A percentile compares a stretch with the other conserved stretches of the same genome.
phyloP scores from a whole-genome alignment of 37 sponge, comb jelly and placozoan species.

The Tethya wilhelma region DNA sequence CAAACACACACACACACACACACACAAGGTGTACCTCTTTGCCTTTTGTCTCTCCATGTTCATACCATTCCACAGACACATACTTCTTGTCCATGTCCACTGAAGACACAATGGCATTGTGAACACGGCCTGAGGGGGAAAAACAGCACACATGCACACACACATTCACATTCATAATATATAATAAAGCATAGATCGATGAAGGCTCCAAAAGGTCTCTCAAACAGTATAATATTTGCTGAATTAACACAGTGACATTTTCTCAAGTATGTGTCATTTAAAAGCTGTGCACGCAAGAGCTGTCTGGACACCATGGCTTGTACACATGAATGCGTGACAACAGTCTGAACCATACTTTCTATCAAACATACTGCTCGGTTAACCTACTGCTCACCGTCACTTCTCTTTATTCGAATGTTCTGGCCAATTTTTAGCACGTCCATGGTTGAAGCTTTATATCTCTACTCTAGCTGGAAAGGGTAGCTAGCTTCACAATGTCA shows the following conservation, averaged over 20 bases:
- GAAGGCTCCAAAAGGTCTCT: background rate
- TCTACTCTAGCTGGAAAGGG: no score
- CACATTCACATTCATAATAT: background rate
- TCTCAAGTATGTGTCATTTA: background rate
- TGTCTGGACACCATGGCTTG: background rate
- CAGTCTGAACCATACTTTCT: background rate
- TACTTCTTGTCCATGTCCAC: conserved; percentile 64
- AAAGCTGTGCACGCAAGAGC: background rate
- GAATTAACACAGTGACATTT: background rate
- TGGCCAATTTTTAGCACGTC: conserved; percentile 65
- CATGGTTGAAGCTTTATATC: no score
- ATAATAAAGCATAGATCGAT: background rate
- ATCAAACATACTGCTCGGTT: background rate
- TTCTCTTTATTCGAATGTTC: conserved; percentile 74
- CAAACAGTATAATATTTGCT: background rate
- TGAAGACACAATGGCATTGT: conserved; percentile 78
- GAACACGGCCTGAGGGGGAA: conserved; percentile 84
- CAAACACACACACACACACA: no score
- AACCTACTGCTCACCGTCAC: conserved; percentile 78
- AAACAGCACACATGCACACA: no score
- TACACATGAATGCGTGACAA: background rate
- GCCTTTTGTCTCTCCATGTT: conserved; percentile 95
- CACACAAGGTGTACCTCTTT: no score
- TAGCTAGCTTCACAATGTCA: no score
- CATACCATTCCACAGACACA: conserved; percentile 97